Conservation (phyloP, 2,888 invertebrate species). For the Philaethria dido region DNA sequence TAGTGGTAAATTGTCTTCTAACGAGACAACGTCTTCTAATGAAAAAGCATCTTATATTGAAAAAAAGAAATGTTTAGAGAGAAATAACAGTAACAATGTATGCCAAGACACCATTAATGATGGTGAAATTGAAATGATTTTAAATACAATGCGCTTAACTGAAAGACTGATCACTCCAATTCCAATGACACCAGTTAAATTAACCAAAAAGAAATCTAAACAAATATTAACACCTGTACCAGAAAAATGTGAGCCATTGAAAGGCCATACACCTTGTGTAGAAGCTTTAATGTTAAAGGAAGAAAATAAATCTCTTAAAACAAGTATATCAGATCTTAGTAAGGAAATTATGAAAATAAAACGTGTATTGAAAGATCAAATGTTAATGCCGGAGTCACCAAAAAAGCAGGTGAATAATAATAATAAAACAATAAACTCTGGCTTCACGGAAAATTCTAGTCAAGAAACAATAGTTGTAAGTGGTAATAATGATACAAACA, state of each 20-base stretch:
- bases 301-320: conserved; percentile 51
- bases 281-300: conserved; percentile 51
- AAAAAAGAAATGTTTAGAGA: conserved; percentile 57
- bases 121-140: conserved; percentile 65
- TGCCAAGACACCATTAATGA: conserved; percentile 52
- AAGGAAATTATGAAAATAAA: conserved; percentile 52
- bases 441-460: conserved; percentile 34
- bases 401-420: conserved; percentile 14
- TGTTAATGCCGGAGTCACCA: conserved; percentile 25
- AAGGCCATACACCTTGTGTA: conserved; percentile 41
- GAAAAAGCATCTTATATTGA: too few species aligned
- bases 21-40: too few species aligned
- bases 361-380: conserved; percentile 45
- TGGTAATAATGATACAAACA: conserved; percentile 22
- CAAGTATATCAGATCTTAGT: conserved; percentile 46
- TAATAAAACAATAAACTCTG: conserved; percentile 20
- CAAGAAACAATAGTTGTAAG: conserved; percentile 28
- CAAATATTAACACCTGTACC: conserved; percentile 18
- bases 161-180: conserved; percentile 61
- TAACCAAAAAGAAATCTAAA: conserved; percentile 32
- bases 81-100: conserved; percentile 56
- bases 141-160: conserved; percentile 59
- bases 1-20: conserved; percentile 33
- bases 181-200: conserved; percentile 58
- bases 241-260: conserved; percentile 12